Conservation (phyloP, 23 tunicate genomes). For the Halocynthia roretzi region DNA sequence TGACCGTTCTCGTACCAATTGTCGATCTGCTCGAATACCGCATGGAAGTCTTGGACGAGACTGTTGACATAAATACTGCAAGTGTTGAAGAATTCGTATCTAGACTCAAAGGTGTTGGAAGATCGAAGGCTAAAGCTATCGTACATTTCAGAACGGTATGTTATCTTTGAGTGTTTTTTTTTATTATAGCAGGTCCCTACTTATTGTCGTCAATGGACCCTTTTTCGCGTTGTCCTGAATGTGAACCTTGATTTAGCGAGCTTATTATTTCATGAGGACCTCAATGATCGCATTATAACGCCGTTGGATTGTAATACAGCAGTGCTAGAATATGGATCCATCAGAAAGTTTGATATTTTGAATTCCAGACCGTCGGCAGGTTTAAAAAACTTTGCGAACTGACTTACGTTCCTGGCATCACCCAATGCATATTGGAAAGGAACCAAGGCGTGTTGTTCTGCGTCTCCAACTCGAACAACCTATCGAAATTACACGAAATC, state of each 20-base stretch:
- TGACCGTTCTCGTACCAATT: neutral
- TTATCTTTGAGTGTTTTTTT: neutral
- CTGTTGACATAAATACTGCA: conserved; percentile 22
- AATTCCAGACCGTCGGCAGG: conserved; percentile 18
- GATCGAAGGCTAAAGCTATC: conserved; percentile 15
- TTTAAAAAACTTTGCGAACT: conserved; percentile 23
- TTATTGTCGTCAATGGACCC: neutral
- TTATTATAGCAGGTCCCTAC: neutral
- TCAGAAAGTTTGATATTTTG: neutral
- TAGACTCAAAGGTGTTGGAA: conserved; percentile 22
- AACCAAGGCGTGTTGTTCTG: conserved; percentile 22
- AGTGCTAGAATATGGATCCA: no score
- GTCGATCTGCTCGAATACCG: neutral
- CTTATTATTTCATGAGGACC: no score
- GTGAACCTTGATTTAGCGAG: neutral
- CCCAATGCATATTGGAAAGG: conserved; percentile 18
- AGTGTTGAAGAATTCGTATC: conserved; percentile 23
- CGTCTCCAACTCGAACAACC: neutral
- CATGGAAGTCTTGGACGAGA: neutral
- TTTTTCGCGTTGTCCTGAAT: neutral
- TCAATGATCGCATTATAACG: no score
- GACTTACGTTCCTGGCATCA: conserved; percentile 30
- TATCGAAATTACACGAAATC: neutral
- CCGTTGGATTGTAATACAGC: no score
- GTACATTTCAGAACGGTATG: conserved; percentile 27